Percentiles rank a stretch among this genome's conserved stretches.
These are phyloP conservation scores for Megamerina dolium DNA, from an alignment of 2,888 invertebrate species.

Conservation along the genomic window DNA sequence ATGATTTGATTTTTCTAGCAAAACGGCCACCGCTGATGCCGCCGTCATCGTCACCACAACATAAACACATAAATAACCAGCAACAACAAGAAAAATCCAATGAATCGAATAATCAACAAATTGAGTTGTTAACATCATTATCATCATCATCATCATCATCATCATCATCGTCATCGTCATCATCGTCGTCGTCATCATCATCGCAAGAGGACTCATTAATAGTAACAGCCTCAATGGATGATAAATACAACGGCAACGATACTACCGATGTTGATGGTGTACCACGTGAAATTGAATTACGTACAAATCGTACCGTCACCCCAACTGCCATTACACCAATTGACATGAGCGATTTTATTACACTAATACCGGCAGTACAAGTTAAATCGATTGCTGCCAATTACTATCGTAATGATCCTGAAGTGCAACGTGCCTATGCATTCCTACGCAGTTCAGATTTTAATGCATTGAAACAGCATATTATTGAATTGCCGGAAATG, in stretches of 20 bases:
- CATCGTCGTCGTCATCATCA: constrained; percentile 16
- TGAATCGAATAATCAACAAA: constrained; percentile 14
- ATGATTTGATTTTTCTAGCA: constrained; percentile 40
- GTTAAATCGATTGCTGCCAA: constrained; percentile 37
- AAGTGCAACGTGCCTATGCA: constrained; percentile 39
- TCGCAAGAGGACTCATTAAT: constrained; percentile 10
- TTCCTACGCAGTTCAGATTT: constrained; percentile 38
- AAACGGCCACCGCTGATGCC: constrained; percentile 22
- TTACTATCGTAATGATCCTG: constrained; percentile 40
- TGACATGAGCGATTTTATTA: constrained; percentile 42
- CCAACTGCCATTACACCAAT: constrained; percentile 24
- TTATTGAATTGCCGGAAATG: constrained; percentile 39
- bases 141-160: constrained; percentile 3
- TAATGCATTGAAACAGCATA: constrained; percentile 30
- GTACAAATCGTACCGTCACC: constrained; percentile 3
- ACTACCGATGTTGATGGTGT: constrained; percentile 7
- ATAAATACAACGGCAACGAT: constrained; percentile 4
- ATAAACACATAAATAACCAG: constrained; percentile 13
- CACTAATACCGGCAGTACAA: constrained; percentile 36
- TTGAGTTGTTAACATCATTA: constrained; percentile 19
- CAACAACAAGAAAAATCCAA: constrained; percentile 4
- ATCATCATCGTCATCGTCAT: constrained; percentile 9
- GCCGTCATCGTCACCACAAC: constrained; percentile 9
- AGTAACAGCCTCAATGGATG: constrained; percentile 11
- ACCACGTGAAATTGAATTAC: constrained; percentile 8